Evolutionary conservation across 1,140 invertebrate species (phyloP), one percentile per base, ranked within the genome.

Genomic region (Drosophila nebulosa): DNA sequence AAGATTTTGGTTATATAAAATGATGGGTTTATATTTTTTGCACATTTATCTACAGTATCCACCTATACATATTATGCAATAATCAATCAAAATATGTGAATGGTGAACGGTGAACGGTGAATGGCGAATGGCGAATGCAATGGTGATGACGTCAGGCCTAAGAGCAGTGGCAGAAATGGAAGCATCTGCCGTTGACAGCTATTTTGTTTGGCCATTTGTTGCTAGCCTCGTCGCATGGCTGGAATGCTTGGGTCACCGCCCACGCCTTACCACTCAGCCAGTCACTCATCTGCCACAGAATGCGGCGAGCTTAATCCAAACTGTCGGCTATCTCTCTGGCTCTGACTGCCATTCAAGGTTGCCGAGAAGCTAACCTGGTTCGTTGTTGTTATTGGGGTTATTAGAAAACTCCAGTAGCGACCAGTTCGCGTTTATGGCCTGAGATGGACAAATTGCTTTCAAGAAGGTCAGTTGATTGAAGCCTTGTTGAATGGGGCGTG

Each of bases 371-470:
- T 52, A 51, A 24, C 32, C 32, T 21, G 59, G 57, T 46, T 55
- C n/a, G n/a, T 67, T 12, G 9, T 84, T 83, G 79, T 84, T 83
- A 73, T 78, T 70, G 46, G 57, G 66, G 74, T 59, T 83, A 83
- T 83, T 83, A 83, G 74, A 75, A 78, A 84, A 65, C 74, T 78
- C 73, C 75, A 56, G 57, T 57, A 58, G 35, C 5, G 1, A 16
- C 16, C 14, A 16, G 26, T 7, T 67, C 63, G 53, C 59, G 62
- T 74, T 70, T 69, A 63, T 75, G 77, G 35, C 67, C 57, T 32
- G 39, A 60, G 39, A 57, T 59, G 70, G 66, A 71, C 74, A 81
- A 81, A 81, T 78, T 83, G 79, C 59, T 78, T 74, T 67, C 36
- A 16, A 74, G 22, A 53, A 27, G 36, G 62, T 63, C 69, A 66